Conservation (phyloP, 2,888 invertebrate genomes). For the Rhimphoctona megacephalus region DNA sequence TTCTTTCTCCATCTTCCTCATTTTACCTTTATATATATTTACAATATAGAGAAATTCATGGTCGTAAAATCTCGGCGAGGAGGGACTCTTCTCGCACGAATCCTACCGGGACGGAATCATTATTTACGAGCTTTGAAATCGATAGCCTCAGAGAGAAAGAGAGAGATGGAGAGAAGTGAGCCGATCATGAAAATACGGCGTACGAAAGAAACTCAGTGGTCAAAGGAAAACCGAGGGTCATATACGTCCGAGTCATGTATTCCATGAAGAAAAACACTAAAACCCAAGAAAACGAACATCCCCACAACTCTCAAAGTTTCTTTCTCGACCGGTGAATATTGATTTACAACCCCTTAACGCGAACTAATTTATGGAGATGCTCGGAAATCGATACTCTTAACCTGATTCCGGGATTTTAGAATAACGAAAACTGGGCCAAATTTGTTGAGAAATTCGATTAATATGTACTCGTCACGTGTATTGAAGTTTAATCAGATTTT, state of each 20-base stretch:
- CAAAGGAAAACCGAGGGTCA: conserved; percentile 68
- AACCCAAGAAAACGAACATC: conserved; percentile 31
- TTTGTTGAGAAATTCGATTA: background rate
- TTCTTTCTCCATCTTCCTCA: background rate
- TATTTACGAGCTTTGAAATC: conserved; percentile 83
- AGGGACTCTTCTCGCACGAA: conserved; percentile 60
- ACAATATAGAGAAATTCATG: conserved; percentile 45
- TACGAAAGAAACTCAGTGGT: conserved; percentile 67
- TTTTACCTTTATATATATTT: background rate
- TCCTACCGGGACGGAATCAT: conserved; percentile 71
- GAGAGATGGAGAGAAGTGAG: conserved; percentile 56
- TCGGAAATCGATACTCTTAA: conserved; percentile 5
- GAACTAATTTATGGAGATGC: conserved; percentile 38
- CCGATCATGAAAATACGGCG: conserved; percentile 80
- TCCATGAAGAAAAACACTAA: conserved; percentile 32
- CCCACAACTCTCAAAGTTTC: conserved; percentile 40
- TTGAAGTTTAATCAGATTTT: too few relatives aligned
- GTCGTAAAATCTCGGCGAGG: conserved; percentile 68
- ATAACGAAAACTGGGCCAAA: background rate
- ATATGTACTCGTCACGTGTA: too few relatives aligned
- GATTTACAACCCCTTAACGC: conserved; percentile 51
- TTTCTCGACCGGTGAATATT: conserved; percentile 48
- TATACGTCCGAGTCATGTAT: conserved; percentile 12
- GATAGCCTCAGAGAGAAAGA: conserved; percentile 76
- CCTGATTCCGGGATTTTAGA: background rate